A percentile compares a stretch with the other conserved stretches of the same genome.
Evolutionary conservation across 2,113 vertebrate genomes (phyloP).

Genomic region (Pholis gunnellus): DNA sequence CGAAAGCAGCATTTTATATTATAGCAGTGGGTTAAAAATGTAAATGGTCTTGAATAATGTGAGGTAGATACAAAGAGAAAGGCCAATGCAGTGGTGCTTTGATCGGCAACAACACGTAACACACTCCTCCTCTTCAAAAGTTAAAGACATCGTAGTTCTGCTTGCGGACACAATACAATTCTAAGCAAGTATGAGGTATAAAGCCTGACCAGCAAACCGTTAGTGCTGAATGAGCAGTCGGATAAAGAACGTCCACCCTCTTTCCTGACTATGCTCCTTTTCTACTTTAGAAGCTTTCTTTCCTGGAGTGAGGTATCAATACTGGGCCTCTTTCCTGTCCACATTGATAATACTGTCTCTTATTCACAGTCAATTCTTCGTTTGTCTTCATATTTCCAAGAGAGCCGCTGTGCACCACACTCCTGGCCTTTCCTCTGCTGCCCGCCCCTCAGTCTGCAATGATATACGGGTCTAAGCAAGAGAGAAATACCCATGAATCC

Average conservation of each 20-base stretch:
- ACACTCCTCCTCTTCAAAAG: conserved; percentile 51
- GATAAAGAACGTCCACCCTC: conserved; percentile 72
- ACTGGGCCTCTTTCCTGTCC: conserved; percentile 80
- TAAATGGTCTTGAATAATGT: conserved; percentile 72
- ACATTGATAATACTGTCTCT: conserved; percentile 79
- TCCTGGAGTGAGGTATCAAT: conserved; percentile 82
- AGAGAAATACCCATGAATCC: conserved; percentile 86
- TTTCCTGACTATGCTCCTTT: conserved; percentile 70
- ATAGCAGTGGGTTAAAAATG: conserved; percentile 63
- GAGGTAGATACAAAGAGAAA: conserved; percentile 81
- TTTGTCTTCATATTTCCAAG: conserved; percentile 87
- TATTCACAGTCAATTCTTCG: conserved; percentile 82
- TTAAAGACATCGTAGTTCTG: conserved; percentile 53
- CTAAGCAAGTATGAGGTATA: conserved; percentile 57
- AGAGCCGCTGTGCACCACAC: conserved; percentile 81
- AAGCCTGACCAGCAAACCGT: conserved; percentile 68
- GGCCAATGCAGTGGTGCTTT: conserved; percentile 44
- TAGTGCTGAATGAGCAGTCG: conserved; percentile 68
- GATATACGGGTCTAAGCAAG: conserved; percentile 84
- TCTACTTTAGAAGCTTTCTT: conserved; percentile 76
- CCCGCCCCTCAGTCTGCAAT: conserved; percentile 87
- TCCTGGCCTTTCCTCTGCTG: conserved; percentile 84
- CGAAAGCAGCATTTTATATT: conserved; percentile 56
- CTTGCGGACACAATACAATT: conserved; percentile 53
- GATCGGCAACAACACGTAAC: conserved; percentile 55